Evolutionary conservation across 2,888 invertebrate species (phyloP).

Genomic region (Cheiracanthium punctorium): DNA sequence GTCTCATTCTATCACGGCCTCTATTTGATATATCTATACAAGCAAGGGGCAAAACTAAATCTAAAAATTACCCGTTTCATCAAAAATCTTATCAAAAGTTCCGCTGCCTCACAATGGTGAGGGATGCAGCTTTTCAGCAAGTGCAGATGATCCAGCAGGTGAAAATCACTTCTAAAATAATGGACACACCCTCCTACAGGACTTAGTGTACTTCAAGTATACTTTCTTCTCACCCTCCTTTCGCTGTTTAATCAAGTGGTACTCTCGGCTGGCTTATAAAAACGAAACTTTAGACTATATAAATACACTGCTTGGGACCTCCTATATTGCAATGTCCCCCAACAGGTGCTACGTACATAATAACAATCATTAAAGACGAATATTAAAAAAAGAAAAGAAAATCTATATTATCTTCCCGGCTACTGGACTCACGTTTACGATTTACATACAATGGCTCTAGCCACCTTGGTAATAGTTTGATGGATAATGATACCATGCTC

Average conservation of each 20-base stretch:
- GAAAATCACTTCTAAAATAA: not conserved
- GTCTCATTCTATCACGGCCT: too few relatives aligned
- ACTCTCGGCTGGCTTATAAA: not conserved
- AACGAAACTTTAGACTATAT: conserved; percentile 9
- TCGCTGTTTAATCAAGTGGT: not conserved
- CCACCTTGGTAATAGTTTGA: conserved; percentile 58
- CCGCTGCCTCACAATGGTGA: not conserved
- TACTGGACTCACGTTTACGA: conserved; percentile 42
- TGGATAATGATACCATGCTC: conserved; percentile 48
- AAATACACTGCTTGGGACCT: conserved; percentile 16
- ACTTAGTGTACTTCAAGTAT: not conserved
- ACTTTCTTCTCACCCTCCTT: not conserved
- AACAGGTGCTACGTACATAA: conserved; percentile 57
- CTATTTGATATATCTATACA: too few relatives aligned
- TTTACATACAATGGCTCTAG: conserved; percentile 62
- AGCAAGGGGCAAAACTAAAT: not conserved
- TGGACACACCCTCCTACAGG: not conserved
- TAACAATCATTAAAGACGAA: conserved; percentile 59
- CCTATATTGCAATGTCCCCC: conserved; percentile 15
- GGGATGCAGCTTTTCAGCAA: not conserved
- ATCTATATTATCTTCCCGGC: conserved; percentile 47
- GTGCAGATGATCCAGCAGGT: conserved; percentile 6
- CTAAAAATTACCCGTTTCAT: not conserved
- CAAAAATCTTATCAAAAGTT: not conserved
- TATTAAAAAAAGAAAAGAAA: conserved; percentile 61